Percentiles rank a stretch among this genome's conserved stretches.
Conservation (phyloP, 2,888 invertebrate species). For the Polydrusus pterygomalis region DNA sequence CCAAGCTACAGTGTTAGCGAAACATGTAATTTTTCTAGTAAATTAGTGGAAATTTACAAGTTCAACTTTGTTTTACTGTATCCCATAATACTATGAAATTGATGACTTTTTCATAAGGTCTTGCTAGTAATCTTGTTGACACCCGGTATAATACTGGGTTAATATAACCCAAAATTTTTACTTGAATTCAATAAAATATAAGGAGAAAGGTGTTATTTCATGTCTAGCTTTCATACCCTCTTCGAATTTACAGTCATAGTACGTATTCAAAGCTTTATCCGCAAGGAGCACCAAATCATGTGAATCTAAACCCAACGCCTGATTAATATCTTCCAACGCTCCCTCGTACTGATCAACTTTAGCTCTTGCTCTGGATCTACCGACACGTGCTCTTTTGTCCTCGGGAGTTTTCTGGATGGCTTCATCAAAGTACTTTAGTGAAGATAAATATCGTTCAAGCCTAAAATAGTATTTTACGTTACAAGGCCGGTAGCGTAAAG, state of each 20-base stretch:
- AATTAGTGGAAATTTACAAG: too few species aligned
- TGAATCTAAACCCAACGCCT: slow-evolving; percentile 68
- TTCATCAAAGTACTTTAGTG: slow-evolving; percentile 66
- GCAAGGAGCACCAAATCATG: slow-evolving; percentile 66
- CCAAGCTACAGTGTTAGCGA: too few species aligned
- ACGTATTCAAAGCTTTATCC: slow-evolving; percentile 67
- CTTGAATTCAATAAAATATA: too few species aligned
- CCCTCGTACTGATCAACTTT: slow-evolving; percentile 75
- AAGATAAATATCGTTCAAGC: slow-evolving; percentile 68
- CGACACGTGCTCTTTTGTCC: slow-evolving; percentile 75
- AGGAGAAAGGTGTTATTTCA: too few species aligned
- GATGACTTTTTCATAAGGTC: too few species aligned
- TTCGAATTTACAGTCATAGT: slow-evolving; percentile 69
- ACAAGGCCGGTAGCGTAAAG: too few species aligned
- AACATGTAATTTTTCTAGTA: too few species aligned
- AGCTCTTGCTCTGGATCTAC: slow-evolving; percentile 74
- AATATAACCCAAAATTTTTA: too few species aligned
- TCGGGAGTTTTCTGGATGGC: slow-evolving; percentile 66
- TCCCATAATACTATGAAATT: too few species aligned
- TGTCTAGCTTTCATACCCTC: slow-evolving; percentile 60
- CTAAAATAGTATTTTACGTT: slow-evolving; percentile 45
- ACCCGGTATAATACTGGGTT: too few species aligned
- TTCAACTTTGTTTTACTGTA: too few species aligned
- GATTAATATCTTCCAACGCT: slow-evolving; percentile 74
- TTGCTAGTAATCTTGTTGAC: too few species aligned